phyloP scores from a whole-genome alignment of 2,797 vertebrate species.

The Poeciliopsis infans region DNA sequence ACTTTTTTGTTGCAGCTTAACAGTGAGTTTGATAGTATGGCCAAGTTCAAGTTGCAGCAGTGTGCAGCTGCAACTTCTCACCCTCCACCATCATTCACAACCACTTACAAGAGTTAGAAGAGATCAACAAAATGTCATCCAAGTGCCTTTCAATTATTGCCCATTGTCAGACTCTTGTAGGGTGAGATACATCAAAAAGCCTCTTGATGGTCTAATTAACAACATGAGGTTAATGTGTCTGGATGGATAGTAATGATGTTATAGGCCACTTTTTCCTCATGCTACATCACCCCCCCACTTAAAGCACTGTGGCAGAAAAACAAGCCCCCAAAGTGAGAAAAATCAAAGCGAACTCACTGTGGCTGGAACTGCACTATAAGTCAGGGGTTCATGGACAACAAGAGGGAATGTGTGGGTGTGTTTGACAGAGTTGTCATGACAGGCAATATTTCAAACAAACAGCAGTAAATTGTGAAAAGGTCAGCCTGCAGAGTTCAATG shows the following conservation, averaged over 20 bases:
- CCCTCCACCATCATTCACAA: not conserved
- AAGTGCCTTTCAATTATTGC: slow-evolving; percentile 41
- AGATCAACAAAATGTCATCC: slow-evolving; percentile 45
- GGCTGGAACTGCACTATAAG: slow-evolving; percentile 32
- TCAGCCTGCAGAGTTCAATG: slow-evolving; percentile 29
- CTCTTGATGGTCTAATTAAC: slow-evolving; percentile 61
- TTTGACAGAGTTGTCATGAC: slow-evolving; percentile 27
- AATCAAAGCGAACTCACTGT: slow-evolving; percentile 29
- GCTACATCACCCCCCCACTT: slow-evolving; percentile 21
- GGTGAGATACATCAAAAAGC: slow-evolving; percentile 11
- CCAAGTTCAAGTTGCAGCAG: slow-evolving; percentile 12
- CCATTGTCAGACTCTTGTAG: slow-evolving; percentile 41
- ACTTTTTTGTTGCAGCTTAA: no score
- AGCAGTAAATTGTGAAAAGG: slow-evolving; percentile 45
- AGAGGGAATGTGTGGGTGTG: slow-evolving; percentile 29
- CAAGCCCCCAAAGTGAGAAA: slow-evolving; percentile 30
- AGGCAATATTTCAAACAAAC: slow-evolving; percentile 38
- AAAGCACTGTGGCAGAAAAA: slow-evolving; percentile 22
- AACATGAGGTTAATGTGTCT: slow-evolving; percentile 61
- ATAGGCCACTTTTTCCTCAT: slow-evolving; percentile 40
- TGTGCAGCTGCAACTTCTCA: slow-evolving; percentile 26
- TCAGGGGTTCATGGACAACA: slow-evolving; percentile 36
- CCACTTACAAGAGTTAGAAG: slow-evolving; percentile 9
- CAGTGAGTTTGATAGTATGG: not conserved
- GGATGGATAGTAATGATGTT: slow-evolving; percentile 57